Base-by-base conservation (phyloP, 2,113 vertebrate genomes). In the Podiceps cristatus region DNA sequence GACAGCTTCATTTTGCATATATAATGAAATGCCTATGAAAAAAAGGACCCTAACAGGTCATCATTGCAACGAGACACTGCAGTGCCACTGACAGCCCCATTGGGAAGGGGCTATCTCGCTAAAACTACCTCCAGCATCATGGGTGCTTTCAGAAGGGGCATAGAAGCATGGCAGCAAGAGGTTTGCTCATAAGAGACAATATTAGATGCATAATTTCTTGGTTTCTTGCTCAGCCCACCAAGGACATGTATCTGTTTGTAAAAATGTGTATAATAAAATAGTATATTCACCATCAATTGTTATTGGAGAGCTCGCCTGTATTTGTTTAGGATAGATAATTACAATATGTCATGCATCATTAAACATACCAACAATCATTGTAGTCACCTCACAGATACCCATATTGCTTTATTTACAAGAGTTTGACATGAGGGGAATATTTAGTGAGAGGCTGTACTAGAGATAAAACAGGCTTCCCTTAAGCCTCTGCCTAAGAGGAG, bases 71-170 rank as follows among this genome's bases (percentile, higher is more conserved):
- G 2, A 45, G 7, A 71, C 42, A n/a, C 4, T 29, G 13, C 17
- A 73, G 17, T 23, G 7, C 5, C 1, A 1, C 37, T 37, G 17
- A 35, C 16, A 75, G 11, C 3, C 15, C 14, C 49, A 17, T 0
- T 56, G 11, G 12, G 42, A 79, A 63, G 44, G 10, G 18, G 44
- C 42, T 44, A 0, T 25, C 1, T 55, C 3, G 75, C 59, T 49
- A 25, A 73, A 81, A 60, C 33, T 47, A 22, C 1, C 24, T 28
- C 44, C 2, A 3, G 8, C 19, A 17, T 15, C 29, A 64, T 14
- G 44, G 9, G 7, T 72, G 3, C 10, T 79, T 86, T 79, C 73
- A 40, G 19, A 64, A 14, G 17, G 33, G 13, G 16, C 23, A n/a
- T 2, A 42, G 42, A 22, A 88, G 3, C 37, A 18, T 1, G 1